Evolutionary conservation across 1,140 invertebrate genomes (phyloP), one percentile per base, ranked within the genome.

Genomic region (Meloidogyne hapla): DNA sequence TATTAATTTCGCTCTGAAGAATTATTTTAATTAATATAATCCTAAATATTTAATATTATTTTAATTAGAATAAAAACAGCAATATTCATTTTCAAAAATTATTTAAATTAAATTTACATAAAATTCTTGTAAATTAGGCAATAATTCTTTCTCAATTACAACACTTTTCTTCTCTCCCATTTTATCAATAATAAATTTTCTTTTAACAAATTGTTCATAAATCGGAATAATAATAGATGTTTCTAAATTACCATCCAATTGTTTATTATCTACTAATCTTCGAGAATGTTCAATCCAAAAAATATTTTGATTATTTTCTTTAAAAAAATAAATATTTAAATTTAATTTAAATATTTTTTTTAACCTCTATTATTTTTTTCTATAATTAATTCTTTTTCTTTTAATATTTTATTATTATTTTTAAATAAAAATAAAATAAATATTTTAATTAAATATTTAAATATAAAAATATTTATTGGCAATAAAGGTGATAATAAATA

Each of bases 401-500:
- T 38, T 21, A 23, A 23, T 69, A 26, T 69, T 8, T 56, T 56
- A 6, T 45, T 15, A 45, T 45, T 2, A 45, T 45, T 61, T n/a
- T 40, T 42, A 26, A 45, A 42, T 45, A 26, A 61, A 70, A 70
- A 70, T 21, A 70, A 56, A 0, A 45, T 0, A 70, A 70, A 70
- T 42, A 42, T 68, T 8, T 70, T 33, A 45, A 45, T 28, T 28
- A 70, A 45, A n/a, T 26, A 70, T 70, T 70, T 70, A 61, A 45
- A 56, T 48, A 61, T 70, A 26, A 45, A 48, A n/a, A 45, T 61
- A 28, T 56, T 25, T 61, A 70, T 25, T 70, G 69, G 69, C n/a
- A 69, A 61, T 61, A 56, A 56, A 56, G 61, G 40, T 5, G 40
- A 15, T 1, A 26, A n/a, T 26, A 70, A 48, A 56, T 21, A 26